A percentile compares a stretch with the other conserved stretches of the same genome.
Evolutionary conservation across 2,888 invertebrate species (phyloP).

Genomic region (Cephus sareptanus): DNA sequence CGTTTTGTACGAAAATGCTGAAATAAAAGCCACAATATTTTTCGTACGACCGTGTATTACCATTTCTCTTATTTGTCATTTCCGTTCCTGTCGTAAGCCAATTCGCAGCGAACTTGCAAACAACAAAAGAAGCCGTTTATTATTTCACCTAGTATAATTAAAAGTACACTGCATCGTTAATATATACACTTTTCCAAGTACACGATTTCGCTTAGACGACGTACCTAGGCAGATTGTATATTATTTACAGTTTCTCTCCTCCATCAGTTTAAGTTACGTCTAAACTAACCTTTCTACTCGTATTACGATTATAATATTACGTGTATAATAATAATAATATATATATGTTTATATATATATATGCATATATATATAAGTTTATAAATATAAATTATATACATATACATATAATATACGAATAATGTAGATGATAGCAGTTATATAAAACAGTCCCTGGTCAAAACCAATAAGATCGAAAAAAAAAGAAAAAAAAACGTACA

Average conservation of each 20-base stretch:
- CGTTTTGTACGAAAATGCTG: constrained; percentile 25
- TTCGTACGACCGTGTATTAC: constrained; percentile 16
- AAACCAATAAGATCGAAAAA: constrained; percentile 62
- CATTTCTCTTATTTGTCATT: too few relatives aligned
- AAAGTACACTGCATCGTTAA: constrained; percentile 62
- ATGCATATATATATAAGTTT: constrained; percentile 1
- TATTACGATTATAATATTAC: constrained; percentile 57
- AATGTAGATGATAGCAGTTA: constrained; percentile 54
- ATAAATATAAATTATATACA: background rate
- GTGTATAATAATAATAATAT: constrained; percentile 47
- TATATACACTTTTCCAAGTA: constrained; percentile 66
- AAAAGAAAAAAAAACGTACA: constrained; percentile 17
- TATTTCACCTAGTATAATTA: constrained; percentile 64
- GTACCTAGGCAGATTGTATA: constrained; percentile 60
- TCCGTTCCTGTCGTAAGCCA: background rate
- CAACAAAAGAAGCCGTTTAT: constrained; percentile 66
- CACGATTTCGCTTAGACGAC: constrained; percentile 56
- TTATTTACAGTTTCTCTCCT: constrained; percentile 57
- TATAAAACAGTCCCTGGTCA: constrained; percentile 65
- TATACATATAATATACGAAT: background rate
- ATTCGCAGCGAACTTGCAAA: constrained; percentile 51
- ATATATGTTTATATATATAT: too few relatives aligned
- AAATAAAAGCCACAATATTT: constrained; percentile 18
- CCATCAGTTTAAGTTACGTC: constrained; percentile 55
- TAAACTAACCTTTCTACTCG: constrained; percentile 26